Evolutionary conservation across 2,797 vertebrate species (phyloP).

Genomic region (Dallia pectoralis): DNA sequence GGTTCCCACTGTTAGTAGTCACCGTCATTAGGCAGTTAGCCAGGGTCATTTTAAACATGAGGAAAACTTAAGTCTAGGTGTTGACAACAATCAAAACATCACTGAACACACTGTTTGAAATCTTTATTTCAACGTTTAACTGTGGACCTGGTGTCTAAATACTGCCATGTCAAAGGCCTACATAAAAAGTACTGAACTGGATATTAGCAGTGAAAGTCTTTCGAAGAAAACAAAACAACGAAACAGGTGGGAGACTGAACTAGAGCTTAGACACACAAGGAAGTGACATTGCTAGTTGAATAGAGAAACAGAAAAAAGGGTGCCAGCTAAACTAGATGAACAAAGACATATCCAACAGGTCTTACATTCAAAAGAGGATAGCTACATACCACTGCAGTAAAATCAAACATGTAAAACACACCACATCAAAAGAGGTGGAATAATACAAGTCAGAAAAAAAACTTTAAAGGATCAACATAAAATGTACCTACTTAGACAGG

Average conservation of each 20-base stretch:
- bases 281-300: slow-evolving; percentile 42
- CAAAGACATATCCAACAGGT: slow-evolving; percentile 47
- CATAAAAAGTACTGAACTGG: slow-evolving; percentile 26
- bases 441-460: slow-evolving; percentile 27
- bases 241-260: slow-evolving; percentile 6
- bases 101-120: slow-evolving; percentile 47
- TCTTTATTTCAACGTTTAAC: slow-evolving; percentile 56
- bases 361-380: no score
- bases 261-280: slow-evolving; percentile 18
- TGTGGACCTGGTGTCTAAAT: slow-evolving; percentile 43
- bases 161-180: slow-evolving; percentile 45
- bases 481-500: slow-evolving; percentile 37
- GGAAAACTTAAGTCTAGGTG: slow-evolving; percentile 6
- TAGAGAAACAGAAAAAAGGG: slow-evolving; percentile 39
- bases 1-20: not conserved
- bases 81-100: slow-evolving; percentile 41
- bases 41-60: not conserved
- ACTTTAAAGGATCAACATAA: slow-evolving; percentile 53
- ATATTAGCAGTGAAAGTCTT: slow-evolving; percentile 16
- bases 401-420: slow-evolving; percentile 39
- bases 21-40: not conserved
- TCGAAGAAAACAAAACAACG: not conserved
- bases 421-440: slow-evolving; percentile 13
- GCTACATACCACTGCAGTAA: slow-evolving; percentile 22
- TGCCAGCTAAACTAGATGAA: slow-evolving; percentile 31